Percentiles rank a stretch among this genome's conserved stretches.
phyloP scores from a whole-genome alignment of 2,113 vertebrate species.

The Tor tambroides region DNA sequence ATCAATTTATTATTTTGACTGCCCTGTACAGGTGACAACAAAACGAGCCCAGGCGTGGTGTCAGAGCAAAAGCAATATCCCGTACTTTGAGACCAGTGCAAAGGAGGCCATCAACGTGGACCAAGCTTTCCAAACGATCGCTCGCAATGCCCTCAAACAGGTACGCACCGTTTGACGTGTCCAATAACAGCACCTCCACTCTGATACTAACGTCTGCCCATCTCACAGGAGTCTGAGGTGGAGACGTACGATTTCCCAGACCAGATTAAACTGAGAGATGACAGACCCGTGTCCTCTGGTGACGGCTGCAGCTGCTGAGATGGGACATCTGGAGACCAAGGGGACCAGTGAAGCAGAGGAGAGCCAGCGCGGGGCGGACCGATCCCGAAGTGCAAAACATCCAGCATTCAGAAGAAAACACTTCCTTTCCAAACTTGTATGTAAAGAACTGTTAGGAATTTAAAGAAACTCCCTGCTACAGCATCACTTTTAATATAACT shows the following conservation, averaged over 20 bases:
- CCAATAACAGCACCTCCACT: not conserved
- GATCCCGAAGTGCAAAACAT: constrained; percentile 18
- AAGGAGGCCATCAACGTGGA: constrained; percentile 67
- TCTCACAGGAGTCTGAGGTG: constrained; percentile 58
- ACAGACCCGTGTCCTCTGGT: constrained; percentile 38
- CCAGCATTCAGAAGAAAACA: constrained; percentile 34
- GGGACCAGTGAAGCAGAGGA: constrained; percentile 17
- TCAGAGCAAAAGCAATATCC: constrained; percentile 63
- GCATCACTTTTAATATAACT: constrained; percentile 52
- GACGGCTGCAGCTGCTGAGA: constrained; percentile 60
- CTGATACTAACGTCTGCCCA: not conserved
- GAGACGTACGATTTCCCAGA: constrained; percentile 60
- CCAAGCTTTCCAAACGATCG: constrained; percentile 67
- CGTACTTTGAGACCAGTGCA: constrained; percentile 66
- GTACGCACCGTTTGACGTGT: constrained; percentile 19
- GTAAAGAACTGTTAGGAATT: constrained; percentile 40
- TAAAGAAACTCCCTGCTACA: constrained; percentile 45
- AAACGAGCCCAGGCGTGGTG: constrained; percentile 64
- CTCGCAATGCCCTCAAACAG: constrained; percentile 65
- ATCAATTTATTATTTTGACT: not conserved
- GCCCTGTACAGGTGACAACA: constrained; percentile 53
- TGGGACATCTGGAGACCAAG: not conserved
- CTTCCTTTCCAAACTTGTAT: constrained; percentile 24
- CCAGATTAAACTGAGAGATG: constrained; percentile 60
- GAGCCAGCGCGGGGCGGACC: not conserved